Conservation (phyloP, 2,888 invertebrate species). For the Uloborus plumipes region DNA sequence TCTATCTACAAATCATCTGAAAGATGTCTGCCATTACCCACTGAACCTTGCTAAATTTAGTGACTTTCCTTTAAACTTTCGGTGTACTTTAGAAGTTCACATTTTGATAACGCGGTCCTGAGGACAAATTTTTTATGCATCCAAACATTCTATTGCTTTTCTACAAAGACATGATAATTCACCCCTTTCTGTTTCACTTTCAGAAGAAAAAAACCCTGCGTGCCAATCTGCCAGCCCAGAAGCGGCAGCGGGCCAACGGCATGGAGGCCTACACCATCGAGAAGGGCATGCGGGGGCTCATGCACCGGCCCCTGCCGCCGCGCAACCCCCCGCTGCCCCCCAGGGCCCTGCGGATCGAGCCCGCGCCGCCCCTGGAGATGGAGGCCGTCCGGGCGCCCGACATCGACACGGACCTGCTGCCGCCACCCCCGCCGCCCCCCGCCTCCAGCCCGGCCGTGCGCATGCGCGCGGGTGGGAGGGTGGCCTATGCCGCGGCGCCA, state of each 20-base stretch:
- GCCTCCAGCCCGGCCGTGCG: conserved; percentile 33
- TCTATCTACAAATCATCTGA: no score
- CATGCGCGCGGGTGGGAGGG: conserved; percentile 27
- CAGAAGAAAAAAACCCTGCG: conserved; percentile 92
- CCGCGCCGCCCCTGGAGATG: conserved; percentile 29
- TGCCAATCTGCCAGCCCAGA: conserved; percentile 83
- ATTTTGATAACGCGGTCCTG: no score
- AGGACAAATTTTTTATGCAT: no score
- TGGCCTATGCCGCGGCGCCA: conserved; percentile 44
- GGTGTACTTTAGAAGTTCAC: no score
- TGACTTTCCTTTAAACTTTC: no score
- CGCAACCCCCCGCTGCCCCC: neutral
- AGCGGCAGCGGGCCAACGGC: conserved; percentile 84
- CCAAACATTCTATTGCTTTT: no score
- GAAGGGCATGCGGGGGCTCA: conserved; percentile 51
- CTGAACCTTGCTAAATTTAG: no score
- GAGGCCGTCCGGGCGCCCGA: conserved; percentile 45
- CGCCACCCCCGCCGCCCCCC: conserved; percentile 62
- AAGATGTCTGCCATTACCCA: no score
- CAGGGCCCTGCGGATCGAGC: conserved; percentile 21
- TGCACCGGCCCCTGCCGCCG: conserved; percentile 8
- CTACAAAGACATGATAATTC: no score
- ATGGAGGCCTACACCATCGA: conserved; percentile 71
- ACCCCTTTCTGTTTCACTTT: conserved; percentile 68
- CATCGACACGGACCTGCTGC: conserved; percentile 59